These are phyloP conservation scores for Sebastes baramenuke DNA, from an alignment of 2,797 vertebrate genomes.

Conservation along the genomic window DNA sequence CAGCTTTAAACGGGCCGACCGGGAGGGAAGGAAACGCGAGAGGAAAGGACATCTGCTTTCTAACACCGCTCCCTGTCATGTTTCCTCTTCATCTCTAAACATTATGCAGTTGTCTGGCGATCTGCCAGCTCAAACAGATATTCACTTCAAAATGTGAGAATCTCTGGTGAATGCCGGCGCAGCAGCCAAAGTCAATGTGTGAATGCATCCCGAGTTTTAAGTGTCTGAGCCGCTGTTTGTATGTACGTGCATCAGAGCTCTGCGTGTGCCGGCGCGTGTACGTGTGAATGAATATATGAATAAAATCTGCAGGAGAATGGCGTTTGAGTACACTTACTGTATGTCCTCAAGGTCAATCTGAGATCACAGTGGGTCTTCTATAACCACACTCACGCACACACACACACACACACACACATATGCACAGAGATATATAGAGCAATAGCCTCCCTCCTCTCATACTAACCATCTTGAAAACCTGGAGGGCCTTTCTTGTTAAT, in stretches of 20 bases:
- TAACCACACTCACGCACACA: neutral
- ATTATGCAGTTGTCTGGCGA: constrained; percentile 59
- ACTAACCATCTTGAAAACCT: constrained; percentile 65
- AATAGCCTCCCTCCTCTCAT: constrained; percentile 40
- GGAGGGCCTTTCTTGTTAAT: constrained; percentile 66
- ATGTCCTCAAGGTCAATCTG: constrained; percentile 66
- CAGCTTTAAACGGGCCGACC: constrained; percentile 31
- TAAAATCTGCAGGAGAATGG: constrained; percentile 16
- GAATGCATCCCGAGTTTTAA: constrained; percentile 19
- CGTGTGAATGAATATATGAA: constrained; percentile 53
- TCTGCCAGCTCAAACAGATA: constrained; percentile 58
- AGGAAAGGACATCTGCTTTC: constrained; percentile 48
- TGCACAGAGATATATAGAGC: neutral
- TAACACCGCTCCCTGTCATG: constrained; percentile 52
- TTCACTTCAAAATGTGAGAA: constrained; percentile 42
- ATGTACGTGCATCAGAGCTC: constrained; percentile 23
- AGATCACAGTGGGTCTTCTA: constrained; percentile 1
- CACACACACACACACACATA: neutral
- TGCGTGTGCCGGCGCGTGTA: neutral
- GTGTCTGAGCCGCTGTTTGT: constrained; percentile 29
- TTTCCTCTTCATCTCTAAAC: constrained; percentile 63
- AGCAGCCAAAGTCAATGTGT: constrained; percentile 10
- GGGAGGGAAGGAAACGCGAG: neutral
- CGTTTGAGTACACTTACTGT: constrained; percentile 42
- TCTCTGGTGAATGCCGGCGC: constrained; percentile 29